phyloP scores from a whole-genome alignment of 2,113 vertebrate species.

The Hypanus sabinus region DNA sequence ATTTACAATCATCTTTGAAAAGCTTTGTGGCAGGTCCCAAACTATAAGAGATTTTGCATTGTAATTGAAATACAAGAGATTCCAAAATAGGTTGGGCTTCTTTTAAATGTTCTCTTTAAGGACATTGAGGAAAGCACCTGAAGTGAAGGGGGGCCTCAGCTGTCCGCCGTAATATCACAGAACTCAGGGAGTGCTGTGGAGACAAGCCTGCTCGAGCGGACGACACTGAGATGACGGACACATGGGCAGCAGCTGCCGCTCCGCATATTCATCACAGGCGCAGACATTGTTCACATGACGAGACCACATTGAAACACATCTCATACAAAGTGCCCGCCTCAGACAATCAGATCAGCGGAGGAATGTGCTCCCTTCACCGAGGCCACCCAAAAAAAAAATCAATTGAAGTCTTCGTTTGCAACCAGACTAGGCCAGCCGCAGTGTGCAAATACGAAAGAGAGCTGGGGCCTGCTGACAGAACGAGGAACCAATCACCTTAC shows the following conservation, averaged over 20 bases:
- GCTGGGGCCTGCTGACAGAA: background rate
- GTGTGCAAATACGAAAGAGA: background rate
- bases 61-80: no score
- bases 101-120: background rate
- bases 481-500: no score
- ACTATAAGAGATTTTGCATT: no score
- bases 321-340: background rate
- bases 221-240: background rate
- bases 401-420: background rate
- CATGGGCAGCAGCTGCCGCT: background rate
- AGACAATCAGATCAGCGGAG: background rate
- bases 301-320: background rate
- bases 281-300: background rate
- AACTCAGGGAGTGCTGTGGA: background rate
- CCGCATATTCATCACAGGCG: background rate
- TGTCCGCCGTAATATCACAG: no score
- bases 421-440: no score
- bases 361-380: background rate
- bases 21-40: background rate
- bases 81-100: background rate
- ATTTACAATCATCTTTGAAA: background rate
- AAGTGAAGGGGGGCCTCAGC: background rate
- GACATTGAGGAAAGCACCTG: background rate
- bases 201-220: background rate
- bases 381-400: background rate